Evolutionary conservation across 2,888 invertebrate species (phyloP).

Genomic region (Xestia xanthographa): DNA sequence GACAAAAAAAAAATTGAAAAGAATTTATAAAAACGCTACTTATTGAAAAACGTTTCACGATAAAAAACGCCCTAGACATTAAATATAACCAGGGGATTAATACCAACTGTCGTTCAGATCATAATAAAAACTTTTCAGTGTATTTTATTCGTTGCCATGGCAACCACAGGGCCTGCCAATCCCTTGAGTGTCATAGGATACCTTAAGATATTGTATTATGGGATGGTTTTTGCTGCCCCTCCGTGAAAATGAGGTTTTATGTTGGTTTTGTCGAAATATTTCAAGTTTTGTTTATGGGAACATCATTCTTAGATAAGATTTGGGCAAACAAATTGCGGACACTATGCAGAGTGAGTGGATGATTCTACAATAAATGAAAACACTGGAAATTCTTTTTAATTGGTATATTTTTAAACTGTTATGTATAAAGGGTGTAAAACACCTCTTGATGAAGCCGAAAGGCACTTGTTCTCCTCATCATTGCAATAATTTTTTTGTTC

Average conservation of each 20-base stretch:
- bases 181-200: constrained; percentile 24
- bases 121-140: constrained; percentile 22
- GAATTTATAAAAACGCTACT: neutral
- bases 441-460: too few species aligned
- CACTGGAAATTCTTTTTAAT: too few species aligned
- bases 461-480: too few species aligned
- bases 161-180: neutral
- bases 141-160: constrained; percentile 24
- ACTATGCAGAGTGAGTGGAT: too few species aligned
- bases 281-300: neutral
- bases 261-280: neutral
- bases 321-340: too few species aligned
- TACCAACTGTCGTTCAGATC: constrained; percentile 11
- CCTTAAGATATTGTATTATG: constrained; percentile 22
- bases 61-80: neutral
- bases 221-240: neutral
- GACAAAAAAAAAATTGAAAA: too few species aligned
- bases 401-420: too few species aligned
- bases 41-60: neutral
- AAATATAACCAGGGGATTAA: constrained; percentile 9
- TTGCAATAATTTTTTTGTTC: too few species aligned
- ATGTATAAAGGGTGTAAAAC: too few species aligned
- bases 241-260: neutral
- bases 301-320: neutral
- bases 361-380: too few species aligned